Base-by-base conservation (phyloP, 2,113 vertebrate species). In the Epinephelus cyanopodus region DNA sequence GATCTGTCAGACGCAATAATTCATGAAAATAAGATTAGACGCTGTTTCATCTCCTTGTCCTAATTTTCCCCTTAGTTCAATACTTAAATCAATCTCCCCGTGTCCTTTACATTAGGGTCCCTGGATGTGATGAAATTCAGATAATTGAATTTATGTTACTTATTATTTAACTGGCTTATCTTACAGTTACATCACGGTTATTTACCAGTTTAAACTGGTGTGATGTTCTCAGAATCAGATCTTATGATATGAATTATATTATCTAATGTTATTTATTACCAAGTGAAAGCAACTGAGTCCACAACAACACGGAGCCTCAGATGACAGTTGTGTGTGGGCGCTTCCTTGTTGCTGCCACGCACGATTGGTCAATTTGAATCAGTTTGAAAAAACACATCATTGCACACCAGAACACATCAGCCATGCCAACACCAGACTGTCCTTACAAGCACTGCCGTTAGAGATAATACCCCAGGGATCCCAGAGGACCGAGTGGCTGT, bases 331-430 rank as follows among this genome's bases (percentile, higher is more conserved):
- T 72, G 42, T 70, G 80, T 72, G 42, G 70, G 77, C 45, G 64
- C 72, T 84, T 81, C 57, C 71, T 60, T 37, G 42, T 45, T 74
- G 62, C 54, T 60, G 67, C 61, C 77, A 57, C 70, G 56, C 83
- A 71, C 82, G 50, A 92, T 91, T 94, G 92, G 89, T 90, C 82
- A 60, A 18, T 92, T 94, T 93, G 79, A 93, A 92, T 83, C 57
- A 62, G 79, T 84, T 85, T 82, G 69, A 94, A 94, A 82, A 63
- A 87, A 86, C 69, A 89, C 86, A 92, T 70, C 17, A 37, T 75
- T 79, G 65, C 81, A 76, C 72, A 82, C 68, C 70, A 87, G 89
- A 82, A 82, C 56, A 85, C 79, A 75, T 85, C 72, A 90, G 66
- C 85, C 81, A 77, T 88, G 77, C 91, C 82, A 86, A 54, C 87